Evolutionary conservation across 1,140 invertebrate genomes (phyloP).

Genomic region (Lasioglossum baleicum): DNA sequence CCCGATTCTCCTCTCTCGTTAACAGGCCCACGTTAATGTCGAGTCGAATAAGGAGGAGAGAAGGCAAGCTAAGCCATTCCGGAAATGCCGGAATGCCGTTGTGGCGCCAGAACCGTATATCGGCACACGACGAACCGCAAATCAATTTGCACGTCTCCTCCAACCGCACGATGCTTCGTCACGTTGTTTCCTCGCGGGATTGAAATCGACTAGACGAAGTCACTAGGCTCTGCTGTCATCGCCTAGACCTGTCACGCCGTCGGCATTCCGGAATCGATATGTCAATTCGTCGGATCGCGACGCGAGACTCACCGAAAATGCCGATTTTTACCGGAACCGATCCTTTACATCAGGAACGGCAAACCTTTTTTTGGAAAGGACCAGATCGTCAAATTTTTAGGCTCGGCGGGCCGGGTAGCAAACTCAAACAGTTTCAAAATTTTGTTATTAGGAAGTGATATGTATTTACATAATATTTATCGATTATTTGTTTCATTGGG

Average conservation of each 20-base stretch:
- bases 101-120: slow-evolving; percentile 63
- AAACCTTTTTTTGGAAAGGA: too few relatives aligned
- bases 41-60: slow-evolving; percentile 54
- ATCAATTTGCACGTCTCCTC: slow-evolving; percentile 68
- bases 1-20: slow-evolving; percentile 64
- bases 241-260: neutral
- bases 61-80: slow-evolving; percentile 66
- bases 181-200: slow-evolving; percentile 49
- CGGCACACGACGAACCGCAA: slow-evolving; percentile 67
- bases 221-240: slow-evolving; percentile 36
- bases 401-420: too few relatives aligned
- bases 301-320: too few relatives aligned
- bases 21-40: slow-evolving; percentile 65
- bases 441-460: too few relatives aligned
- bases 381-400: too few relatives aligned
- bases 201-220: slow-evolving; percentile 51
- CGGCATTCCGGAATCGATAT: slow-evolving; percentile 1
- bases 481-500: too few relatives aligned
- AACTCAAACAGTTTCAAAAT: too few relatives aligned
- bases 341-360: too few relatives aligned
- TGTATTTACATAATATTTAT: too few relatives aligned
- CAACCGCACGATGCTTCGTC: slow-evolving; percentile 36
- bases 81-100: slow-evolving; percentile 72
- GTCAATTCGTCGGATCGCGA: too few relatives aligned
- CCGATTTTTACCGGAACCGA: too few relatives aligned